phyloP scores from a whole-genome alignment of 2,797 vertebrate species.

The Mormyrops attenuatus region DNA sequence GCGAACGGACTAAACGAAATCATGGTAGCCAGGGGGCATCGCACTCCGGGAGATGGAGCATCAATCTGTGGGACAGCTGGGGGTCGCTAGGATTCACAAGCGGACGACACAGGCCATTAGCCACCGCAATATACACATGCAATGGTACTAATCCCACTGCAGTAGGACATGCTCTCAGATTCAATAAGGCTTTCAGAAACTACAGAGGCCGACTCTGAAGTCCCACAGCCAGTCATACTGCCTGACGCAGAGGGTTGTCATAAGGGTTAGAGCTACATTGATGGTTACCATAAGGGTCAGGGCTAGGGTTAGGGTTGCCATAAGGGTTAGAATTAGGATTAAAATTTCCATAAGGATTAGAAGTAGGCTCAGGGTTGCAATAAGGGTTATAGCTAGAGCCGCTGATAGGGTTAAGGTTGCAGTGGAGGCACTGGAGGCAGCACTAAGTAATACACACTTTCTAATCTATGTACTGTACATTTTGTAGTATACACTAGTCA shows the following conservation, averaged over 20 bases:
- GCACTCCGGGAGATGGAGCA: slow-evolving; percentile 39
- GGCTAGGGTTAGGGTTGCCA: not conserved
- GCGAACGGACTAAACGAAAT: not conserved
- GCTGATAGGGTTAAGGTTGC: not conserved
- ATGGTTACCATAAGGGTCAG: not conserved
- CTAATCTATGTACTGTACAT: not conserved
- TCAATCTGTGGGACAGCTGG: slow-evolving; percentile 38
- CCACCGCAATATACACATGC: slow-evolving; percentile 45
- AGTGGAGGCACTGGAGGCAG: not conserved
- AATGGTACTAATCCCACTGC: slow-evolving; percentile 56
- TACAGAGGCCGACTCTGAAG: slow-evolving; percentile 45
- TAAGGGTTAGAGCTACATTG: not conserved
- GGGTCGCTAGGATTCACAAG: slow-evolving; percentile 48
- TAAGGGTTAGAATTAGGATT: not conserved
- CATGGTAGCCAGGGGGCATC: not conserved
- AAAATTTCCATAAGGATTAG: not conserved
- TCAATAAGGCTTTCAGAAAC: slow-evolving; percentile 51
- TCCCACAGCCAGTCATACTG: slow-evolving; percentile 50
- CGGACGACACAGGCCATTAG: slow-evolving; percentile 54
- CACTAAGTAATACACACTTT: not conserved
- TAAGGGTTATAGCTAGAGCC: not conserved
- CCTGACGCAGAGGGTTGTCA: slow-evolving; percentile 25
- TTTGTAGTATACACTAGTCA: not conserved
- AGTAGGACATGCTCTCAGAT: slow-evolving; percentile 47
- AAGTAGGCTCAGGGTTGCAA: not conserved